These are phyloP conservation scores for Hybognathus amarus DNA, from an alignment of 2,797 vertebrate genomes.

Conservation along the genomic window DNA sequence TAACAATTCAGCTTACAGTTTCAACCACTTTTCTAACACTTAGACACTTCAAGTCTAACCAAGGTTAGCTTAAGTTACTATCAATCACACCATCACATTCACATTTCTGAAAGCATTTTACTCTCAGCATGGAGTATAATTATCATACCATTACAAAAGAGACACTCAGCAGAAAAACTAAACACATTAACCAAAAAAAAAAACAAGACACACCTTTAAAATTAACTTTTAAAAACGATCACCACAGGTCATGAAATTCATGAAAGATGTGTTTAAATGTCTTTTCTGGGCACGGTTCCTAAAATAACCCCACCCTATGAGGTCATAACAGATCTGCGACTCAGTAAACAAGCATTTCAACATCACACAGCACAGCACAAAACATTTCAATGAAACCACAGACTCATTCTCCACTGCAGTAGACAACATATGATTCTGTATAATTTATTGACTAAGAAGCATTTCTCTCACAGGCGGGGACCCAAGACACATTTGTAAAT, in stretches of 20 bases:
- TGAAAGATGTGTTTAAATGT: constrained; percentile 19
- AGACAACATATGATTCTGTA: constrained; percentile 21
- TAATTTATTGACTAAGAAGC: constrained; percentile 10
- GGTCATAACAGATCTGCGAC: constrained; percentile 13
- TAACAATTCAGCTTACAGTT: background rate
- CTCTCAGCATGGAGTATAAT: constrained; percentile 18
- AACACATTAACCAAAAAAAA: background rate
- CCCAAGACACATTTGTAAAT: background rate
- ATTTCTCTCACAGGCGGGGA: background rate
- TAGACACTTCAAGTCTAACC: background rate
- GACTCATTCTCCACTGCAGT: background rate
- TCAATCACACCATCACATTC: background rate
- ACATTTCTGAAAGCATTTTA: constrained; percentile 17
- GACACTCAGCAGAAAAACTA: constrained; percentile 27
- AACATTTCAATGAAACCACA: background rate
- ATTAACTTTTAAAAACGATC: background rate
- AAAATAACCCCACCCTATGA: constrained; percentile 17
- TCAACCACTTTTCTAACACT: too few relatives aligned
- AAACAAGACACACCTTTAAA: background rate
- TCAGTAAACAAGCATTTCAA: constrained; percentile 20
- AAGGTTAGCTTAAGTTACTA: background rate
- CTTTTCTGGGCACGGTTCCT: constrained; percentile 24
- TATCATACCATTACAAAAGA: background rate
- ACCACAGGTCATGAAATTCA: constrained; percentile 32
- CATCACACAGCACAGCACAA: background rate